phyloP scores from a whole-genome alignment of 1,140 invertebrate genomes.

The Heliconius himera region DNA sequence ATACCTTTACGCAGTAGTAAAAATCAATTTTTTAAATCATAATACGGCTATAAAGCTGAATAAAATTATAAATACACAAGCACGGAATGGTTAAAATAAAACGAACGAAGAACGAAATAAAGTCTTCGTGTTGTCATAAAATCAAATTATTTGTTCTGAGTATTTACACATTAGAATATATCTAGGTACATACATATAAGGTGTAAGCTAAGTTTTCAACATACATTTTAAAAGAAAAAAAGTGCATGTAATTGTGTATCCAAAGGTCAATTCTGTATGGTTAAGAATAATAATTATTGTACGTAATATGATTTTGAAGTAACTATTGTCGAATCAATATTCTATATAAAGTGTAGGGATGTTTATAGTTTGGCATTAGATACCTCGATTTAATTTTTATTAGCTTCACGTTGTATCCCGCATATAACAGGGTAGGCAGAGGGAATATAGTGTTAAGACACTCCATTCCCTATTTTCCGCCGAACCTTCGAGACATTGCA shows the following conservation, averaged over 20 bases:
- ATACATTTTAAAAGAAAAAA: background rate
- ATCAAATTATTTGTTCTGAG: background rate
- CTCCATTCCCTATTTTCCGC: background rate
- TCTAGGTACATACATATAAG: no score
- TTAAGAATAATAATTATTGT: no score
- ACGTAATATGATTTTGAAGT: no score
- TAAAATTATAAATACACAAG: background rate
- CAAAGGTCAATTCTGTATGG: no score
- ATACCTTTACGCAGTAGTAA: conserved; percentile 4
- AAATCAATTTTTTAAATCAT: background rate
- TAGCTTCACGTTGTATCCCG: background rate
- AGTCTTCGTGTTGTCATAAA: background rate
- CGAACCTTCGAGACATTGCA: background rate
- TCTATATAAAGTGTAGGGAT: background rate
- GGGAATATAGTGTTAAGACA: background rate
- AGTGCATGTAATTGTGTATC: background rate
- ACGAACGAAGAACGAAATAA: background rate
- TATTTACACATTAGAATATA: no score
- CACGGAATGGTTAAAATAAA: background rate
- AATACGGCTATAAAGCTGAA: background rate
- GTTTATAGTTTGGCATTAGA: background rate
- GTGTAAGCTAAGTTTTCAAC: background rate
- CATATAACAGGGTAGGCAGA: background rate
- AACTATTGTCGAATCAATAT: no score
- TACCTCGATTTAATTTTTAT: no score